A percentile compares a stretch with the other conserved stretches of the same genome.
Conservation (phyloP, 2,888 invertebrate genomes). For the Nymphalis c-album region DNA sequence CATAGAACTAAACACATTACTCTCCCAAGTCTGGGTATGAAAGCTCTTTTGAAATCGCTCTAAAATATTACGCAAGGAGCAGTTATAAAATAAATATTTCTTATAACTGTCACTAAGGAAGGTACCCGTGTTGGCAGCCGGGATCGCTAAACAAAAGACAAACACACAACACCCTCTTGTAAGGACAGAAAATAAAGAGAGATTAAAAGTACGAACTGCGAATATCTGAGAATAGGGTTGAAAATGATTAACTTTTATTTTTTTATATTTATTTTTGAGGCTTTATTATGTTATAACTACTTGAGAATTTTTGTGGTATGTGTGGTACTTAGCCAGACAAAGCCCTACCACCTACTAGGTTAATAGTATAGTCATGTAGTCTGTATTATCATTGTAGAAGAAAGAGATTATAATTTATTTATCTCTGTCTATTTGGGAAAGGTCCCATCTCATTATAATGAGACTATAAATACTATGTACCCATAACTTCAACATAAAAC, state of each 20-base stretch:
- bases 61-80: conserved; percentile 18
- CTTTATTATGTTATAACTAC: neutral
- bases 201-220: conserved; percentile 70
- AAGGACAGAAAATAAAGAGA: conserved; percentile 65
- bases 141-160: conserved; percentile 70
- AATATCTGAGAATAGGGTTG: conserved; percentile 53
- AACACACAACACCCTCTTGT: conserved; percentile 67
- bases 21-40: neutral
- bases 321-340: too few species aligned
- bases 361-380: too few species aligned
- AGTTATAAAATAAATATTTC: conserved; percentile 37
- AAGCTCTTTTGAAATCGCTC: conserved; percentile 6
- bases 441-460: too few species aligned
- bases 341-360: too few species aligned
- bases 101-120: conserved; percentile 40
- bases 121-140: conserved; percentile 57
- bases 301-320: neutral
- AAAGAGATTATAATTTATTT: too few species aligned
- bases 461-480: too few species aligned
- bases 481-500: too few species aligned
- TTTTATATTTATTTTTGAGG: neutral
- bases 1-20: too few species aligned
- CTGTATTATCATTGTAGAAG: too few species aligned
- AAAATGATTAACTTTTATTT: conserved; percentile 14
- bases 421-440: too few species aligned